A percentile compares a stretch with the other conserved stretches of the same genome.
These are phyloP conservation scores for Caenorhabditis sulstoni DNA, from an alignment of 2,888 invertebrate species.

Conservation along the genomic window DNA sequence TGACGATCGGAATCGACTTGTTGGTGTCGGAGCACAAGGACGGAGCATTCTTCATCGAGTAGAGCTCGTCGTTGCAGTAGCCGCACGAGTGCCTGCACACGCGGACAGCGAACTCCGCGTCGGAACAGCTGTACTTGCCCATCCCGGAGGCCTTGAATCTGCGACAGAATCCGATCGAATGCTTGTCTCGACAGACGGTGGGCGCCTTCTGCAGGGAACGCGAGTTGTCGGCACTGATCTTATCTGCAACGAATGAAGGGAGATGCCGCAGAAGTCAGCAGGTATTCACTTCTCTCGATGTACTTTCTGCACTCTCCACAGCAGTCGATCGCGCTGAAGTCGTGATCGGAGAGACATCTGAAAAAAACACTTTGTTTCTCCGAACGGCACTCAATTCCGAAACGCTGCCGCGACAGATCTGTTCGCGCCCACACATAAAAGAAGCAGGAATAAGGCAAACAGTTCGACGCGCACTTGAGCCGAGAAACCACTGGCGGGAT, in stretches of 20 bases:
- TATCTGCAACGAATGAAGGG: slow-evolving; percentile 68
- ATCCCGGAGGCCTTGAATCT: slow-evolving; percentile 70
- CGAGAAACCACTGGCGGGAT: slow-evolving; percentile 6
- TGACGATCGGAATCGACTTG: slow-evolving; percentile 47
- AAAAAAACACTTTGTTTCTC: slow-evolving; percentile 24
- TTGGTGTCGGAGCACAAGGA: slow-evolving; percentile 49
- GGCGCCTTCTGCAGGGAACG: slow-evolving; percentile 64
- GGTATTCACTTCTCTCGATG: slow-evolving; percentile 63
- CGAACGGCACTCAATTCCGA: too few relatives aligned
- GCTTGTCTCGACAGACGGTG: slow-evolving; percentile 68
- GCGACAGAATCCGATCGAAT: slow-evolving; percentile 70
- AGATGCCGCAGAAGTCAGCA: background rate
- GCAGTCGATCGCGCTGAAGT: slow-evolving; percentile 72
- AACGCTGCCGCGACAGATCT: too few relatives aligned
- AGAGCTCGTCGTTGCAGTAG: slow-evolving; percentile 72
- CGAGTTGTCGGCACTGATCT: slow-evolving; percentile 70
- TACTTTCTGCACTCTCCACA: slow-evolving; percentile 72
- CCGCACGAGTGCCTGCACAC: slow-evolving; percentile 72
- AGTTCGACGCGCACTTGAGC: slow-evolving; percentile 42
- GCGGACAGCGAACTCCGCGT: slow-evolving; percentile 73
- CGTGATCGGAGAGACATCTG: slow-evolving; percentile 72
- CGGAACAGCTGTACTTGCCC: slow-evolving; percentile 72
- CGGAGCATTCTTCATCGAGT: slow-evolving; percentile 56
- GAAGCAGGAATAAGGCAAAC: slow-evolving; percentile 35
- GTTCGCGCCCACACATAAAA: slow-evolving; percentile 49